Evolutionary conservation across 2,888 invertebrate genomes (phyloP).

Genomic region (Pseudococcus longispinus): DNA sequence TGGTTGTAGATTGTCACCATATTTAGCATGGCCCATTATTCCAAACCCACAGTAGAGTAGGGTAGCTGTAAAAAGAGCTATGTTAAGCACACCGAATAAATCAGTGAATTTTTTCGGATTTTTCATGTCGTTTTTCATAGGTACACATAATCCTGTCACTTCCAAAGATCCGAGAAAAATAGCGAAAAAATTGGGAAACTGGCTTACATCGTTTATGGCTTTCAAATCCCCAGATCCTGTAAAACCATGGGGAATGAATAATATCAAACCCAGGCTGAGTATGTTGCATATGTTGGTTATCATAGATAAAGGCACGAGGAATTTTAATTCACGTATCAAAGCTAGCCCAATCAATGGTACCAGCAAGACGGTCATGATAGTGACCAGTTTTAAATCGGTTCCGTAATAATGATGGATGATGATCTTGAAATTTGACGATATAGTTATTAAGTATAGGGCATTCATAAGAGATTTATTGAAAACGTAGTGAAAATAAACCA

Average conservation of each 20-base stretch:
- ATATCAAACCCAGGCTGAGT: neutral
- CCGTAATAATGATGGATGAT: neutral
- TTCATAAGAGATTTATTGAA: neutral
- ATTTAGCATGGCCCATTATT: slow-evolving; percentile 87
- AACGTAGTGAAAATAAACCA: neutral
- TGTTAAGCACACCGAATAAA: slow-evolving; percentile 82
- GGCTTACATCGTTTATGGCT: slow-evolving; percentile 59
- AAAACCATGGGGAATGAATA: neutral
- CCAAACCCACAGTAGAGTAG: slow-evolving; percentile 87
- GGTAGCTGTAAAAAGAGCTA: slow-evolving; percentile 80
- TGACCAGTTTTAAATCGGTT: neutral
- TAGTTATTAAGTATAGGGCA: slow-evolving; percentile 3
- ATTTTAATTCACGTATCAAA: neutral
- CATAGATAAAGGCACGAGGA: slow-evolving; percentile 6
- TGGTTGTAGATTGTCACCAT: slow-evolving; percentile 74
- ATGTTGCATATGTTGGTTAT: slow-evolving; percentile 4
- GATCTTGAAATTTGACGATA: neutral
- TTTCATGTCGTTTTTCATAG: slow-evolving; percentile 94
- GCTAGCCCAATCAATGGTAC: neutral
- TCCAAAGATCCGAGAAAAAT: slow-evolving; percentile 95
- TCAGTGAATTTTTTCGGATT: slow-evolving; percentile 81
- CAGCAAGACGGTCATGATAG: neutral
- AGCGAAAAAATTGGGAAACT: slow-evolving; percentile 91
- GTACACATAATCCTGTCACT: slow-evolving; percentile 89
- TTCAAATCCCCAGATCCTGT: slow-evolving; percentile 68